Evolutionary conservation across 1,140 invertebrate genomes (phyloP).

Genomic region (Neuroterus valhalla): DNA sequence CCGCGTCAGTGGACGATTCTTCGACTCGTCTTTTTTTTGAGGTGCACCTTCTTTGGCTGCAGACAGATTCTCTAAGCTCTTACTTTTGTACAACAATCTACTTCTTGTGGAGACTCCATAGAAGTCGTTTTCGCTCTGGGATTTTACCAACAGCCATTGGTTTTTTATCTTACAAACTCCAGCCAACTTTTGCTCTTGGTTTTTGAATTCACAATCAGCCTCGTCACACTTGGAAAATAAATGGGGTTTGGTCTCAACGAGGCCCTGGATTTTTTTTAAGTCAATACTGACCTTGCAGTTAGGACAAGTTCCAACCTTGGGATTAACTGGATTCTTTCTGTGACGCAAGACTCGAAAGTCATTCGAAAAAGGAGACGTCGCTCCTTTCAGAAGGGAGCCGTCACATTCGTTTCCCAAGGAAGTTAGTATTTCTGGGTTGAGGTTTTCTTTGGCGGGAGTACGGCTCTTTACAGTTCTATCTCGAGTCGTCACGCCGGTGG

Average conservation of each 20-base stretch:
- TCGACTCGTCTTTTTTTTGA: background rate
- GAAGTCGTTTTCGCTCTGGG: slow-evolving; percentile 40
- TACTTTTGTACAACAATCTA: slow-evolving; percentile 33
- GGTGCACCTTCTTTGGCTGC: slow-evolving; percentile 7
- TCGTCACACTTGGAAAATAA: slow-evolving; percentile 51
- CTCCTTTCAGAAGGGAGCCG: slow-evolving; percentile 31
- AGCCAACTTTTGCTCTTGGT: slow-evolving; percentile 8
- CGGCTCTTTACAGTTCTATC: slow-evolving; percentile 38
- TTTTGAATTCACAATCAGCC: slow-evolving; percentile 6
- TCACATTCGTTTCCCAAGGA: background rate
- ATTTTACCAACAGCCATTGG: slow-evolving; percentile 39
- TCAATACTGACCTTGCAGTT: slow-evolving; percentile 67
- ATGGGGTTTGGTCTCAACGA: slow-evolving; percentile 56
- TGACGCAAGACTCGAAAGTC: slow-evolving; percentile 29
- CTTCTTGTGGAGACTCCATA: slow-evolving; percentile 11
- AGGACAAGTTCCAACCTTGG: background rate
- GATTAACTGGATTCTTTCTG: slow-evolving; percentile 34
- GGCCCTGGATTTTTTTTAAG: slow-evolving; percentile 60
- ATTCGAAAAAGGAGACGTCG: slow-evolving; percentile 32
- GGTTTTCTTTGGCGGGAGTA: slow-evolving; percentile 53
- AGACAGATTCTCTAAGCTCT: slow-evolving; percentile 43
- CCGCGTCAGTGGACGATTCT: background rate
- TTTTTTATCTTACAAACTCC: slow-evolving; percentile 35
- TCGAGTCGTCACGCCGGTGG: no score
- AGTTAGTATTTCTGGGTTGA: slow-evolving; percentile 40